Evolutionary conservation across 2,888 invertebrate species (phyloP).

Genomic region (Gerris lacustris): DNA sequence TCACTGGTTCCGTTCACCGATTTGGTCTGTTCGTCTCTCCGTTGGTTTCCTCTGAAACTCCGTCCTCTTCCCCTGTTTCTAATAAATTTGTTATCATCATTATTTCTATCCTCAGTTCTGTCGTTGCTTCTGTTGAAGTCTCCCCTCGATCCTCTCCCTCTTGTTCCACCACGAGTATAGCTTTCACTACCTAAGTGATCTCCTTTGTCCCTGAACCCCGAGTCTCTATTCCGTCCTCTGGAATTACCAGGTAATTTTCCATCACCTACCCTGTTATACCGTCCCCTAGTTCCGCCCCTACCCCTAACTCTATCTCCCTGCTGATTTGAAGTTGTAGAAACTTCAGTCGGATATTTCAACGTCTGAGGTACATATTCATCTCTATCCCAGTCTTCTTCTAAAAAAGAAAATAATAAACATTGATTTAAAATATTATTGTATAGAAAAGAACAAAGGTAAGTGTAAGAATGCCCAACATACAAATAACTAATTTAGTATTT

Average conservation of each 20-base stretch:
- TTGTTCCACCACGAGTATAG: neutral
- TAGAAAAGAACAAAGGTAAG: no score
- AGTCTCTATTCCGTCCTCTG: neutral
- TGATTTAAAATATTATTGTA: no score
- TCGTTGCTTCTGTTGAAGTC: neutral
- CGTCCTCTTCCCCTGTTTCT: constrained; percentile 4
- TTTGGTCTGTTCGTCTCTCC: neutral
- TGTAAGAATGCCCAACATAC: no score
- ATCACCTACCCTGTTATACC: neutral
- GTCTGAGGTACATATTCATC: neutral
- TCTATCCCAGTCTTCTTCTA: neutral
- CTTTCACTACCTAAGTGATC: neutral
- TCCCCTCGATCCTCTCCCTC: neutral
- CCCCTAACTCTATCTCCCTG: neutral
- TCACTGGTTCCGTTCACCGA: neutral
- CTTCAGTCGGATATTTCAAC: neutral
- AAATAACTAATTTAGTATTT: no score
- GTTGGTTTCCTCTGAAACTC: neutral
- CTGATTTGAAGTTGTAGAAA: neutral
- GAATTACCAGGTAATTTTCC: neutral
- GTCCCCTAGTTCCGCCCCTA: neutral
- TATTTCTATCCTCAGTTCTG: no score
- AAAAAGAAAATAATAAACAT: no score
- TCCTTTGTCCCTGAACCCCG: neutral
- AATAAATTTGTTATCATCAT: neutral